Conservation (phyloP, 2,888 invertebrate species). For the Cyclophora punctaria region DNA sequence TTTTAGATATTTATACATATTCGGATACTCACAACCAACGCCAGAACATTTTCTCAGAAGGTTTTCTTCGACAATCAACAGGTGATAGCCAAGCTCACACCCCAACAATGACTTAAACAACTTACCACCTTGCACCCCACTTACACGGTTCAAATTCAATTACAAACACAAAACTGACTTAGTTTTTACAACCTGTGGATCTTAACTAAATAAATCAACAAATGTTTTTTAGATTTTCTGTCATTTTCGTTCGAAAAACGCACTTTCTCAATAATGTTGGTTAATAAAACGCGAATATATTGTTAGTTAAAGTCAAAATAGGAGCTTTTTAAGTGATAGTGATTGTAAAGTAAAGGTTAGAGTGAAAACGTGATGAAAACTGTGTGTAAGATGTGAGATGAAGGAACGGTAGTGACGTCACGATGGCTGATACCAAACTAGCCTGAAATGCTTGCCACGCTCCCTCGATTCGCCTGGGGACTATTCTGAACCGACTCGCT, state of each 20-base stretch:
- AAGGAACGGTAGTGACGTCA: constrained; percentile 58
- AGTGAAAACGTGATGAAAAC: constrained; percentile 26
- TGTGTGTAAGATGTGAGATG: constrained; percentile 35
- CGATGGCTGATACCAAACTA: constrained; percentile 70
- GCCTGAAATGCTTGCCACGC: constrained; percentile 68
- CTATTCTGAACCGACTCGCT: constrained; percentile 48
- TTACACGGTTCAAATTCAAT: constrained; percentile 49
- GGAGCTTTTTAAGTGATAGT: not conserved
- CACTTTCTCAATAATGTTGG: not conserved
- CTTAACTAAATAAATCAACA: constrained; percentile 10
- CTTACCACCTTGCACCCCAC: constrained; percentile 47
- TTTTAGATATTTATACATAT: too few species aligned
- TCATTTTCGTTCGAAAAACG: not conserved
- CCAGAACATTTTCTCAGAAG: constrained; percentile 60
- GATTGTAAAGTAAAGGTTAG: not conserved
- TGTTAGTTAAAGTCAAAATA: not conserved
- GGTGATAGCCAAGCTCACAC: constrained; percentile 63
- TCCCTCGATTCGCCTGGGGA: constrained; percentile 55
- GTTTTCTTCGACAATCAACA: constrained; percentile 57
- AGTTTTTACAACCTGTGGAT: constrained; percentile 57
- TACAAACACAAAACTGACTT: constrained; percentile 27
- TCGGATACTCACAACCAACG: constrained; percentile 51
- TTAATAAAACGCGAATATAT: not conserved
- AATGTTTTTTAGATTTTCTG: too few species aligned
- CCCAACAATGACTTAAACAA: constrained; percentile 39